Conservation (phyloP, 2,797 vertebrate genomes). For the Chelon auratus region DNA sequence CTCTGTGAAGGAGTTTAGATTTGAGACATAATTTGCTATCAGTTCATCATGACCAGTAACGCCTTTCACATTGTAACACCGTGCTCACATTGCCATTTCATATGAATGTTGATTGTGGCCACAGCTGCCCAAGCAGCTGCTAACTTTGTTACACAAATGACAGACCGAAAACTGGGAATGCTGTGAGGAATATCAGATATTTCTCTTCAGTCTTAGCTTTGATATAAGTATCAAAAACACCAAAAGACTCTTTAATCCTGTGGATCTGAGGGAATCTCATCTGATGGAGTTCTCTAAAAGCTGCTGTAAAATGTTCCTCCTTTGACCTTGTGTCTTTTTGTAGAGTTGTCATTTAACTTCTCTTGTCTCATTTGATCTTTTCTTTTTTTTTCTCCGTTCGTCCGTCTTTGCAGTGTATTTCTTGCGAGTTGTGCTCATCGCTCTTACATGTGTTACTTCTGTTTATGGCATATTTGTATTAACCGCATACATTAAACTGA, state of each 20-base stretch:
- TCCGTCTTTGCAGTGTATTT: not conserved
- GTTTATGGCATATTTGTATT: not conserved
- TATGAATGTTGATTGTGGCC: not conserved
- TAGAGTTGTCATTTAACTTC: constrained; percentile 5
- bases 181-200: constrained; percentile 15
- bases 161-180: not conserved
- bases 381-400: not conserved
- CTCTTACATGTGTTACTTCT: not conserved
- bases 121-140: constrained; percentile 5
- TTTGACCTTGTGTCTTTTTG: constrained; percentile 20
- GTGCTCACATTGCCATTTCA: constrained; percentile 10
- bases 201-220: constrained; percentile 30
- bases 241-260: constrained; percentile 29
- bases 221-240: constrained; percentile 33
- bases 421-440: not conserved
- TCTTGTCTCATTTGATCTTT: not conserved
- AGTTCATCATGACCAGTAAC: not conserved
- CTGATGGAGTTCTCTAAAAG: constrained; percentile 15
- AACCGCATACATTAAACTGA: constrained; percentile 1
- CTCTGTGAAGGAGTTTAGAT: not conserved
- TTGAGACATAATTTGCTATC: not conserved
- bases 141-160: constrained; percentile 14
- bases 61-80: not conserved
- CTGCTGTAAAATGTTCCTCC: constrained; percentile 15
- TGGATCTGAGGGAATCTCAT: constrained; percentile 9